Conservation (phyloP, 1,140 invertebrate species). For the Anoplophora glabripennis region DNA sequence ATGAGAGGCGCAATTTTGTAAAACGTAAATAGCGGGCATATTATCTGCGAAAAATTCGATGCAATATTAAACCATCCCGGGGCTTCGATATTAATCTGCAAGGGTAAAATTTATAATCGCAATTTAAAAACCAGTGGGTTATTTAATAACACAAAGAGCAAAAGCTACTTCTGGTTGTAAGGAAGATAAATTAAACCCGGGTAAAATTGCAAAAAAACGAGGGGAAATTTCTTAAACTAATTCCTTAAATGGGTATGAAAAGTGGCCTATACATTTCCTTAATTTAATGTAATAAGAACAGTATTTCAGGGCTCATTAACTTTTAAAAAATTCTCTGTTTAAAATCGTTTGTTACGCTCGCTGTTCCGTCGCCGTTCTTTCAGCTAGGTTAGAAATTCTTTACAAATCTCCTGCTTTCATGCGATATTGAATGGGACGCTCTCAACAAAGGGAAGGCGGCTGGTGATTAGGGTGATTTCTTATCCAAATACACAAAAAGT, state of each 20-base stretch:
- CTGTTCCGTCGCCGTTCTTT: conserved; percentile 25
- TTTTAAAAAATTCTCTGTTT: conserved; percentile 28
- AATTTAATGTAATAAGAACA: conserved; percentile 27
- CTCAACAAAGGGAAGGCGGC: conserved; percentile 21
- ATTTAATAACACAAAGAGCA: too few relatives aligned
- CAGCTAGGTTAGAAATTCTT: conserved; percentile 24
- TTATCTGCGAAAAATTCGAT: too few relatives aligned
- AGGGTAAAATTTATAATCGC: too few relatives aligned
- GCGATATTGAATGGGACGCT: conserved; percentile 25
- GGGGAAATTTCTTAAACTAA: conserved; percentile 3
- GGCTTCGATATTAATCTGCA: too few relatives aligned
- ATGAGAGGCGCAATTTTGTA: too few relatives aligned
- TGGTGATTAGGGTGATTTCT: conserved; percentile 30
- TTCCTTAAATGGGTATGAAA: conserved; percentile 5
- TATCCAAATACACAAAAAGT: conserved; percentile 19
- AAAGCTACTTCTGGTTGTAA: too few relatives aligned
- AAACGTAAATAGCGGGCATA: too few relatives aligned
- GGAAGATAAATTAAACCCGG: not conserved
- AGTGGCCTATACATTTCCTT: conserved; percentile 9
- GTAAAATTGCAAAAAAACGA: not conserved
- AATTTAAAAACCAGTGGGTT: too few relatives aligned
- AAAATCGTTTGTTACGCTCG: conserved; percentile 28
- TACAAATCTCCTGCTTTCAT: conserved; percentile 27
- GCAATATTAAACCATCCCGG: too few relatives aligned
- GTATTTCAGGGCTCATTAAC: conserved; percentile 30